Conservation (phyloP, 2,113 vertebrate species). For the Bubalus kerabau region DNA sequence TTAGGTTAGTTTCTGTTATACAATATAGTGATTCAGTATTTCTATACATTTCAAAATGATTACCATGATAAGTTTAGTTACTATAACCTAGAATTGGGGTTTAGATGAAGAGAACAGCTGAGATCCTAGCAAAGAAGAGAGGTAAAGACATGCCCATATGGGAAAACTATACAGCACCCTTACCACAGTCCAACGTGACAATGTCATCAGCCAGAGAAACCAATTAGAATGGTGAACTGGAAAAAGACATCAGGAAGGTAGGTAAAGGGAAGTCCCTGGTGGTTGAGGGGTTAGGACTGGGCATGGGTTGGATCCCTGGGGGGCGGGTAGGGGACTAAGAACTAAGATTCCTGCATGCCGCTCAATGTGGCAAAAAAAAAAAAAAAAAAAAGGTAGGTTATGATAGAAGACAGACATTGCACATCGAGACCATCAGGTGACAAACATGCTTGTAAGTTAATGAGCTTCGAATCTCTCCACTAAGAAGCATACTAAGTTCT, state of each 20-base stretch:
- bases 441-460: not conserved
- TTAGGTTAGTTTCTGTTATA: not conserved
- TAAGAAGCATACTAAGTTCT: not conserved
- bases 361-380: not conserved
- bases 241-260: not conserved
- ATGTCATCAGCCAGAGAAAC: not conserved
- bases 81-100: not conserved
- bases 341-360: not conserved
- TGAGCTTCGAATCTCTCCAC: not conserved
- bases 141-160: not conserved
- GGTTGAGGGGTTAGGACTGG: not conserved
- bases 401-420: not conserved
- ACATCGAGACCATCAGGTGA: not conserved
- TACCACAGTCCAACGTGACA: not conserved
- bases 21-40: not conserved
- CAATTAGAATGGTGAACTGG: not conserved
- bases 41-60: not conserved
- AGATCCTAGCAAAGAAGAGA: not conserved
- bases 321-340: not conserved
- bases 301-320: not conserved
- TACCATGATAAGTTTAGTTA: not conserved
- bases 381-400: not conserved
- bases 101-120: not conserved
- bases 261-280: not conserved
- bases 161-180: not conserved